Percentiles rank a stretch among this genome's conserved stretches.
Evolutionary conservation across 2,797 vertebrate species (phyloP).

Genomic region (Urocyon cinereoargenteus): DNA sequence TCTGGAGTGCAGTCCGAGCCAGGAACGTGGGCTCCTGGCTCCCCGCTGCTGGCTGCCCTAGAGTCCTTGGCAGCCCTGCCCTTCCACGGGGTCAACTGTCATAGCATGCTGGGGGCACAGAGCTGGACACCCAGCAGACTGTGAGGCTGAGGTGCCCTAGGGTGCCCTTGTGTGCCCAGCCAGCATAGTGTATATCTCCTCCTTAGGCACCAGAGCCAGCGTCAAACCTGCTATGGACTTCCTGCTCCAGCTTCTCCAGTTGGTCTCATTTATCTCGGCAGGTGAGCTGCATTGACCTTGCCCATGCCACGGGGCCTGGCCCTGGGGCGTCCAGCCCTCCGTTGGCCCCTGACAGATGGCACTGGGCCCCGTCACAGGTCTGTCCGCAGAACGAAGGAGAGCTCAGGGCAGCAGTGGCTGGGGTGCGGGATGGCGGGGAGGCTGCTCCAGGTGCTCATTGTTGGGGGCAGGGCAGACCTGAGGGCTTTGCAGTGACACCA

Average conservation of each 20-base stretch:
- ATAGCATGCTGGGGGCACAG: background rate
- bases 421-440: no score
- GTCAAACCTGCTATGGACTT: constrained; percentile 43
- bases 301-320: fast-evolving
- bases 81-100: background rate
- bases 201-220: background rate
- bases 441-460: background rate
- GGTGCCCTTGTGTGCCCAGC: background rate
- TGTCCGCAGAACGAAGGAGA: background rate
- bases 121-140: background rate
- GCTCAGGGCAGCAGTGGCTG: background rate
- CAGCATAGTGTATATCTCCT: background rate
- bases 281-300: constrained; percentile 43
- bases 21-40: background rate
- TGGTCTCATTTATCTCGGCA: background rate
- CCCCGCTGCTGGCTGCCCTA: background rate
- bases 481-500: background rate
- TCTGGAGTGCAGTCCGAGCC: background rate
- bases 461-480: background rate
- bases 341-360: fast-evolving
- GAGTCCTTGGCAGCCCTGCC: background rate
- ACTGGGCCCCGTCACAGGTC: constrained; percentile 61
- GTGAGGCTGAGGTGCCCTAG: background rate
- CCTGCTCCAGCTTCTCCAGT: constrained; percentile 47
- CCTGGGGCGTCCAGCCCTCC: background rate